phyloP scores from a whole-genome alignment of 2,797 vertebrate genomes.

The Arnoldichthys spilopterus region DNA sequence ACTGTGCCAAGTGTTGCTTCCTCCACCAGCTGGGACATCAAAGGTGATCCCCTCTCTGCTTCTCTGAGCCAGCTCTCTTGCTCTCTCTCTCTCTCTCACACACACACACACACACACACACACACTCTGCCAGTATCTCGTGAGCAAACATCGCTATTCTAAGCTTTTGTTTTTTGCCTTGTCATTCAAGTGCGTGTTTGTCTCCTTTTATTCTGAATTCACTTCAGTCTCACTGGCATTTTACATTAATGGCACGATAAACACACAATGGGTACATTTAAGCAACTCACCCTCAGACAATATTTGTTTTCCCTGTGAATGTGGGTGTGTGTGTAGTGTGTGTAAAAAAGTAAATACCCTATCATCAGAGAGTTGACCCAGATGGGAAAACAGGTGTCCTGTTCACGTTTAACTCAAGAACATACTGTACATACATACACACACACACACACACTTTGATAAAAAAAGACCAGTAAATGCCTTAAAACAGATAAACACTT shows the following conservation, averaged over 20 bases:
- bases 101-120: constrained; percentile 59
- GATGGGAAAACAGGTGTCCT: constrained; percentile 55
- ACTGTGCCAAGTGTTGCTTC: constrained; percentile 58
- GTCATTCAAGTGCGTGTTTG: constrained; percentile 5
- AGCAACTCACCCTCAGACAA: constrained; percentile 32
- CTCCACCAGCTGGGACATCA: constrained; percentile 63
- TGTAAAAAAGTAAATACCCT: constrained; percentile 23
- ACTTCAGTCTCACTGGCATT: constrained; percentile 16
- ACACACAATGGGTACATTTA: constrained; percentile 39
- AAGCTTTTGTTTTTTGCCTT: constrained; percentile 17
- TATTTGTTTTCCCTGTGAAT: constrained; percentile 41
- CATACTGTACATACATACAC: background rate
- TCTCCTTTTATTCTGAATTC: constrained; percentile 22
- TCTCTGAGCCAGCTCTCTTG: constrained; percentile 40
- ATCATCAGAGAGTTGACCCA: constrained; percentile 50
- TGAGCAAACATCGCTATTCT: constrained; percentile 20
- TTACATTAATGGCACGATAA: constrained; percentile 34
- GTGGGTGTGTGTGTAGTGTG: constrained; percentile 16
- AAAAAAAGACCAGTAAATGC: constrained; percentile 5
- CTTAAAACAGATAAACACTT: background rate
- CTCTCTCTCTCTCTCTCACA: constrained; percentile 36
- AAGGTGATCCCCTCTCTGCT: constrained; percentile 60
- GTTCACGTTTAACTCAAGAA: constrained; percentile 37
- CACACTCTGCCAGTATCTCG: constrained; percentile 13
- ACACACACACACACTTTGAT: background rate